These are phyloP conservation scores for Vicugna pacos DNA, from an alignment of 2,113 vertebrate species.

Conservation along the genomic window DNA sequence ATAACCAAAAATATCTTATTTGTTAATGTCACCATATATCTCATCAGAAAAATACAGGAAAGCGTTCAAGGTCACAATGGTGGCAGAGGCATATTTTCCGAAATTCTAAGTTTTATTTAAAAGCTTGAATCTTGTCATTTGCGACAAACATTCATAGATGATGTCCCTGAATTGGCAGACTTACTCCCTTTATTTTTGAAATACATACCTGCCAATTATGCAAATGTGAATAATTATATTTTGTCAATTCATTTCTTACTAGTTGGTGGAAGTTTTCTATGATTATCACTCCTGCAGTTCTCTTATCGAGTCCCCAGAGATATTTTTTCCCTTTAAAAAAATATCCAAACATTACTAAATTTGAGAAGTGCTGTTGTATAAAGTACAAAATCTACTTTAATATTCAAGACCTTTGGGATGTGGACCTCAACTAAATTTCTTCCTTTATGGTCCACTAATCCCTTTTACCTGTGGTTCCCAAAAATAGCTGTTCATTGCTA, in stretches of 20 bases:
- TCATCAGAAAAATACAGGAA: neutral
- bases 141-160: neutral
- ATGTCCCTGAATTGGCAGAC: neutral
- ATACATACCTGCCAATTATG: neutral
- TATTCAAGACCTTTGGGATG: neutral
- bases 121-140: slow-evolving; percentile 16
- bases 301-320: neutral
- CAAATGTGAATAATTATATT: neutral
- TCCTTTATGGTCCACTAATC: neutral
- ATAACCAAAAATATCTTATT: neutral
- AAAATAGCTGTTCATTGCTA: neutral
- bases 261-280: neutral
- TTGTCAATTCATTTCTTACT: neutral
- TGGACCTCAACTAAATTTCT: neutral
- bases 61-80: neutral
- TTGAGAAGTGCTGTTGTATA: neutral
- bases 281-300: neutral
- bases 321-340: neutral
- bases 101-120: slow-evolving; percentile 10
- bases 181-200: neutral
- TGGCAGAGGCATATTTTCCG: neutral
- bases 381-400: neutral
- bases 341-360: neutral
- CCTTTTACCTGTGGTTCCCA: neutral
- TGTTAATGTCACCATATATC: neutral